Conservation (phyloP, 2,888 invertebrate genomes). For the Trissoscelio sp. region DNA sequence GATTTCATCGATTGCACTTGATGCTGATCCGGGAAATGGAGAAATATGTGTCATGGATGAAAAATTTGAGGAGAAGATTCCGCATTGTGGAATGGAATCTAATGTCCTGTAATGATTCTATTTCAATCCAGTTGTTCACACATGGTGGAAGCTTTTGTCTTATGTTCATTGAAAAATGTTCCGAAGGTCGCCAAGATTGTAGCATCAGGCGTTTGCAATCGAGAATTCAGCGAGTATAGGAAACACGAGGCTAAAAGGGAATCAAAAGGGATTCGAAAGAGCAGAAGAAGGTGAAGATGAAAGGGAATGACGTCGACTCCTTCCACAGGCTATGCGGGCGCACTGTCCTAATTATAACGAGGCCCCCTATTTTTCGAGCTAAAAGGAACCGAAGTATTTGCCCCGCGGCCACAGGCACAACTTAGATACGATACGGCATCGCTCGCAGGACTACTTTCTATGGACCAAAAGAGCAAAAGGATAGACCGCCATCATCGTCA, state of each 20-base stretch:
- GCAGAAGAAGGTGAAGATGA: slow-evolving; percentile 66
- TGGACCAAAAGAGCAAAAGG: slow-evolving; percentile 70
- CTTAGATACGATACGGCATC: slow-evolving; percentile 72
- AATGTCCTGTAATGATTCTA: slow-evolving; percentile 26
- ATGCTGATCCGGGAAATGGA: slow-evolving; percentile 27
- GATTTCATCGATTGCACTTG: slow-evolving; percentile 15
- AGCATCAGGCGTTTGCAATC: slow-evolving; percentile 77
- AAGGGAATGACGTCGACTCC: slow-evolving; percentile 73
- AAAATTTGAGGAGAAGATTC: slow-evolving; percentile 35
- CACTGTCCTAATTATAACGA: slow-evolving; percentile 83
- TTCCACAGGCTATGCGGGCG: slow-evolving; percentile 80
- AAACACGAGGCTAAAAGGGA: slow-evolving; percentile 70
- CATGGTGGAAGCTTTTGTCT: slow-evolving; percentile 75
- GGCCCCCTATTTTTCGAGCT: slow-evolving; percentile 79
- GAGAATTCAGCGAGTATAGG: slow-evolving; percentile 73
- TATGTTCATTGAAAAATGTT: slow-evolving; percentile 79
- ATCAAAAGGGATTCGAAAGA: slow-evolving; percentile 68
- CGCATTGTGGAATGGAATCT: slow-evolving; percentile 14
- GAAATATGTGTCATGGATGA: slow-evolving; percentile 41
- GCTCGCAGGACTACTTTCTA: slow-evolving; percentile 72
- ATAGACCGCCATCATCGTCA: slow-evolving; percentile 71
- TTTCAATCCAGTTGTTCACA: slow-evolving; percentile 62
- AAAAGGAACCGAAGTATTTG: slow-evolving; percentile 80
- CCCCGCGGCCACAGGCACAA: slow-evolving; percentile 74
- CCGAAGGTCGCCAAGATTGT: slow-evolving; percentile 81